Base-by-base conservation (phyloP, 1,140 invertebrate genomes). In the Pogonomyrmex californicus region DNA sequence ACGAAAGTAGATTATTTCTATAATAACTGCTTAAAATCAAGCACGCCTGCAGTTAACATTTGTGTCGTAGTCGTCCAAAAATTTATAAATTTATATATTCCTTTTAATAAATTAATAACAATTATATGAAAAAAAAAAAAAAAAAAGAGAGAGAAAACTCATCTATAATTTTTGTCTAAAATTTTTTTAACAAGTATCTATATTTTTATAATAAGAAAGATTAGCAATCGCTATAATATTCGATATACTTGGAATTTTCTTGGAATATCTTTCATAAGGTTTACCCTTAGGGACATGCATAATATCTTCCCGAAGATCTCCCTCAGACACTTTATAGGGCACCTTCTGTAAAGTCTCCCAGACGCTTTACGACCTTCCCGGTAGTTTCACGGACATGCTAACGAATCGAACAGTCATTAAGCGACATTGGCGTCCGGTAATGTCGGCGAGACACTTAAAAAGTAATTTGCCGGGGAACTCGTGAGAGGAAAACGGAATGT, bases 401-500 rank as follows among this genome's bases (percentile, higher is more conserved):
- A 77, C 54, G 62, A 82, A 73, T 60, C 79, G 86, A 58, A 85
- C 87, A 63, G 54, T 86, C 86, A 68, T 89, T 89, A 88, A 86
- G 36, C 75, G 65, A 88, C 49, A 71, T 76, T 65, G 81, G 56
- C 41, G 44, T 58, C 1, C 75, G n/a, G 49, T 87, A 88, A 86
- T 79, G 41, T 30, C 56, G 68, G 1, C 54, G n/a, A 49, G 86
- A 83, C 76, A 86, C 87, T 90, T 88, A 88, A 90, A 90, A 87
- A 83, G 77, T 82, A 86, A 90, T 91, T 91, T 91, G 56, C 70
- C 51, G 36, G 36, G 17, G 7, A 60, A 41, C 41, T 78, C 56
- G 73, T 49, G 47, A 88, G 73, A 85, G 47, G 63, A 73, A 86
- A 85, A 65, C 62, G 68, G 17, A 81, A 85, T 62, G 63, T 47